Base-by-base conservation (phyloP, 2,888 invertebrate species). In the Allygus modestus region DNA sequence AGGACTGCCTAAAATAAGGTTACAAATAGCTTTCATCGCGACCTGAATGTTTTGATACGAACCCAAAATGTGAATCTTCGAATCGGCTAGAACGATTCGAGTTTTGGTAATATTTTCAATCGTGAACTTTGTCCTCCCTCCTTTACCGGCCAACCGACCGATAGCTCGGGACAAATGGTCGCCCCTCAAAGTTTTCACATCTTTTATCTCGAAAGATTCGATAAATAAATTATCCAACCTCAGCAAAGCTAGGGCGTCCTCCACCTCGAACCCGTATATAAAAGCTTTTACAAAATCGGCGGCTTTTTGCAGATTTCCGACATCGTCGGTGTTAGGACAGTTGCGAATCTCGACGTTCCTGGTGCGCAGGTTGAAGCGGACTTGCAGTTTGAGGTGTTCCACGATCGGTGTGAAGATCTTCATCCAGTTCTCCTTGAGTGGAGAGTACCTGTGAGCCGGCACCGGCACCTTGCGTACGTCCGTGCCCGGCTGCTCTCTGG, bases 41-140 rank as follows among this genome's bases (percentile, higher is more conserved):
- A 98, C 91, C 87, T 97, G 97, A 87, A 99, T 98, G 90, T 99
- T 99, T 91, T 99, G 97, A 90, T 95, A 99, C 88, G 99, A 98
- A 71, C 99, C 99, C 86, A 99, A 92, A 87, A 99, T 96, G 90
- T 99, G 99, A 87, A 99, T 96, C 93, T 98, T 98, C 28, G 96
- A 95, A 89, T 99, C 99, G 26, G 99, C 99, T 86, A 99, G 92
- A 31, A 99, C 97, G 89, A 99, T 98, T 90, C 99, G 94, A 0
- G 99, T 99, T 92, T 98, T 99, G 0, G 99, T 99, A 0, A 97
- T 97, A 91, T 99, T 99, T 92, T 99, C 99, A 88, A 99, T 99
- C 0, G 99, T 98, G 89, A 97, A 98, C 90, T 99, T 99, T 0
- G 99, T 99, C 86, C 97, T 93, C 31, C 99, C 99, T 28, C 97